Evolutionary conservation across 1,140 invertebrate species (phyloP).

Genomic region (roundworm (Caenorhabditis elegans)): WBcel235 BX284605.5:8923001-8923500

Average conservation of each 20-base stretch:
- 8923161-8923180: conserved; percentile 43
- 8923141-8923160: conserved; percentile 17
- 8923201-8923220: conserved; percentile 32
- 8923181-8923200: conserved; percentile 40
- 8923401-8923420: no score
- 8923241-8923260: conserved; percentile 3
- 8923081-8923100: conserved; percentile 4
- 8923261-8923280: not conserved
- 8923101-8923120: not conserved
- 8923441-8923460: no score
- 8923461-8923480: not conserved
- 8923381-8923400: no score
- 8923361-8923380: no score
- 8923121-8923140: not conserved
- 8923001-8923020: not conserved
- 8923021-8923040: not conserved
- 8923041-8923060: not conserved
- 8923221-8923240: conserved; percentile 43
- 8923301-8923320: no score
- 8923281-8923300: not conserved
- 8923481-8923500: not conserved
- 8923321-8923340: no score
- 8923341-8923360: no score
- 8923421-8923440: no score
- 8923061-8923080: no score